Conservation (phyloP, 2,888 invertebrate species). For the Coleophora deauratella region DNA sequence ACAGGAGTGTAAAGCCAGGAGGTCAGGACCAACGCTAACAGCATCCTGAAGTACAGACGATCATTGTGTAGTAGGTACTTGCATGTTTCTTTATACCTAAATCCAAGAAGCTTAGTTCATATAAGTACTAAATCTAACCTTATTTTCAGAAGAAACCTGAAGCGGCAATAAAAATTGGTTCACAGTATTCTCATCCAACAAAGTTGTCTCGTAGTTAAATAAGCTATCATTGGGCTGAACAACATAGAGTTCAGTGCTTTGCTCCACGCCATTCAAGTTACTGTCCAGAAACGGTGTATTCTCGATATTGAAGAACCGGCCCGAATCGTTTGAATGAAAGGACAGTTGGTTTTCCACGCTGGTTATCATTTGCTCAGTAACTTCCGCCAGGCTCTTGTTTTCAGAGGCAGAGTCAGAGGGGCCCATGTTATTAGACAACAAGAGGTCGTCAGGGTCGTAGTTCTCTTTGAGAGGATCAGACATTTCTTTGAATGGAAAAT, state of each 20-base stretch:
- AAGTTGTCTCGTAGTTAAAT: slow-evolving; percentile 49
- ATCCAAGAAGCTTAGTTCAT: too few relatives aligned
- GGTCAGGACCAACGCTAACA: slow-evolving; percentile 39
- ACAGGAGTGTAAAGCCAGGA: slow-evolving; percentile 57
- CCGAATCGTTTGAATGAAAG: slow-evolving; percentile 45
- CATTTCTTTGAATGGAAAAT: slow-evolving; percentile 58
- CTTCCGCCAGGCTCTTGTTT: slow-evolving; percentile 25
- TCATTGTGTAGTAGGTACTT: too few relatives aligned
- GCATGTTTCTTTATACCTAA: too few relatives aligned
- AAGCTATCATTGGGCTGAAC: slow-evolving; percentile 41
- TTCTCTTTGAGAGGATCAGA: slow-evolving; percentile 40
- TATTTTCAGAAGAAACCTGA: slow-evolving; percentile 23
- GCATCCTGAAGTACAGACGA: slow-evolving; percentile 31
- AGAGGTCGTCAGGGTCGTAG: slow-evolving; percentile 44
- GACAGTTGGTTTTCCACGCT: slow-evolving; percentile 39
- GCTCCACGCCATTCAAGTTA: slow-evolving; percentile 16
- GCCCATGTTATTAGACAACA: slow-evolving; percentile 23
- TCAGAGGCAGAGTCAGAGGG: slow-evolving; percentile 12
- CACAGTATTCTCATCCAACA: slow-evolving; percentile 59
- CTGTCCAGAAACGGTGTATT: slow-evolving; percentile 26
- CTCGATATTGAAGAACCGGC: slow-evolving; percentile 42
- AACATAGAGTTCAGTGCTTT: slow-evolving; percentile 35
- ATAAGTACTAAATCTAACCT: too few relatives aligned
- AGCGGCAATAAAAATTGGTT: slow-evolving; percentile 59
- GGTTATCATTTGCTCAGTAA: slow-evolving; percentile 30